A percentile compares a stretch with the other conserved stretches of the same genome.
These are phyloP conservation scores for Rhadinocentrus ornatus DNA, from an alignment of 2,797 vertebrate species.

Conservation along the genomic window DNA sequence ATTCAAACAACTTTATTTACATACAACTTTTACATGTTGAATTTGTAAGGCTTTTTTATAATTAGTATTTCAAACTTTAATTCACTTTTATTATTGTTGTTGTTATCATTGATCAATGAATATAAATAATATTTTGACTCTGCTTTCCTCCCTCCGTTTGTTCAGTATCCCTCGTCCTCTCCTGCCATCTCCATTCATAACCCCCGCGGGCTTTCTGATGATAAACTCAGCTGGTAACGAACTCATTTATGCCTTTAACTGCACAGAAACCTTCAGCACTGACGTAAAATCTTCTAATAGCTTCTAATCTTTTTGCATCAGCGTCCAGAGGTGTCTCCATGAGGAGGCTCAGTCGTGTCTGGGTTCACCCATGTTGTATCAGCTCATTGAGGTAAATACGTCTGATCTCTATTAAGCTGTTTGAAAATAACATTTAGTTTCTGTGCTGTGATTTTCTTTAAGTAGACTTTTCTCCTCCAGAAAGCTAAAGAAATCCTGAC, in stretches of 20 bases:
- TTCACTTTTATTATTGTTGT: too few species aligned
- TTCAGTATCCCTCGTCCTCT: conserved; percentile 89
- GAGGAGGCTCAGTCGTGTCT: conserved; percentile 84
- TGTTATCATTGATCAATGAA: too few species aligned
- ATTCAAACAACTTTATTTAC: too few species aligned
- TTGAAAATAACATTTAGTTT: not conserved
- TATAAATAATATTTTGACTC: too few species aligned
- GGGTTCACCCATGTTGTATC: conserved; percentile 91
- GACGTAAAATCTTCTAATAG: too few species aligned
- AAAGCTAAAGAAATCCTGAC: conserved; percentile 89
- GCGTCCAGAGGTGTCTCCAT: conserved; percentile 80
- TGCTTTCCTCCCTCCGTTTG: not conserved
- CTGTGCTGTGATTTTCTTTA: not conserved
- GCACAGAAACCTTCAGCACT: not conserved
- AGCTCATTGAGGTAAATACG: conserved; percentile 91
- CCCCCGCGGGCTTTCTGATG: conserved; percentile 92
- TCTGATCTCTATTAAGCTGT: too few species aligned
- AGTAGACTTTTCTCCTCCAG: conserved; percentile 47
- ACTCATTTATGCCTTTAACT: not conserved
- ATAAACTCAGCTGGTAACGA: conserved; percentile 90
- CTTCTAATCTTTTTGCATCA: conserved; percentile 29
- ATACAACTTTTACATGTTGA: too few species aligned
- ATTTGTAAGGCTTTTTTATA: too few species aligned
- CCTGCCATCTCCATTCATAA: conserved; percentile 90
- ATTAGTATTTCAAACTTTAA: too few species aligned